Evolutionary conservation across 2,797 vertebrate genomes (phyloP).

Genomic region (Enteromius thamalakanensis): DNA sequence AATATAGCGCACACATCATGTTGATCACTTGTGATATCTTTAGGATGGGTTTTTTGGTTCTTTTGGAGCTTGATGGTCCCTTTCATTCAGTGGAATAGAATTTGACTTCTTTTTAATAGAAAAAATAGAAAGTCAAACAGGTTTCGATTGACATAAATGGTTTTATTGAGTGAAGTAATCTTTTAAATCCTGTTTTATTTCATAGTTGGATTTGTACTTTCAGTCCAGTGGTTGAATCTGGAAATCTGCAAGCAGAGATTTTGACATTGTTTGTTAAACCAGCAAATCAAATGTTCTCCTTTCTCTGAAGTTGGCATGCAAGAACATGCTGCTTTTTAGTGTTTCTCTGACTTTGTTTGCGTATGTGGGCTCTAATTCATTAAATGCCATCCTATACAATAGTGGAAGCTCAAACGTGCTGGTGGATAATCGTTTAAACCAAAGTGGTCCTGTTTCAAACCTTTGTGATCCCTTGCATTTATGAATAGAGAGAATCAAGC

Average conservation of each 20-base stretch:
- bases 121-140: neutral
- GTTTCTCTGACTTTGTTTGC: conserved; percentile 18
- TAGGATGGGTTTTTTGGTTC: neutral
- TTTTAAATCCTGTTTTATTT: conserved; percentile 9
- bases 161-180: neutral
- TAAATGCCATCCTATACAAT: conserved; percentile 16
- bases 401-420: neutral
- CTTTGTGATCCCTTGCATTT: neutral
- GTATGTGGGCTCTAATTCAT: conserved; percentile 19
- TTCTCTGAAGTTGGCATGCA: conserved; percentile 8
- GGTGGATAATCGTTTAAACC: conserved; percentile 1
- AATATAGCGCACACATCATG: neutral
- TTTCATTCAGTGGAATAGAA: neutral
- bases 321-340: neutral
- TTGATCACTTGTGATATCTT: neutral
- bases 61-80: neutral
- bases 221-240: neutral
- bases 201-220: neutral
- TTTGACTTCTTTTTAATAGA: neutral
- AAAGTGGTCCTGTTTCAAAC: conserved; percentile 11
- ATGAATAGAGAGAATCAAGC: conserved; percentile 6
- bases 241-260: neutral
- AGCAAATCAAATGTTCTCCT: conserved; percentile 16
- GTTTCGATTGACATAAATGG: neutral
- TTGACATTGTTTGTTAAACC: conserved; percentile 5